Evolutionary conservation across 1,140 invertebrate genomes (phyloP), one percentile per base, ranked within the genome.

Genomic region (Tribolium madens): DNA sequence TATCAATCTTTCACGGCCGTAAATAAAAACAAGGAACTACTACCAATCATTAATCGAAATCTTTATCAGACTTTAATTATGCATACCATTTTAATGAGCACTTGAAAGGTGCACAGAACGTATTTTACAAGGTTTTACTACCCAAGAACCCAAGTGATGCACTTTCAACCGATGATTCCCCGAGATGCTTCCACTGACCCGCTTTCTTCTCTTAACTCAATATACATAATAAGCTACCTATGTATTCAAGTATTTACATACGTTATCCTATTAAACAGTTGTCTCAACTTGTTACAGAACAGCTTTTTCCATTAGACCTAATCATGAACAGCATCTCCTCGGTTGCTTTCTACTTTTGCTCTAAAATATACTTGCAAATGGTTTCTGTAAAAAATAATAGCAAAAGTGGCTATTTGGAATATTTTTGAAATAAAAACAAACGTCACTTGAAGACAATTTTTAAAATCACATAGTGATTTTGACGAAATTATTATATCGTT

Each of bases 41-140:
- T 31, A 60, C 53, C 53, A 14, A 64, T 64, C 57, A 64, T 36
- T 64, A 64, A 64, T 64, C 57, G 57, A n/a, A 33, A n/a, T 60
- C 26, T 60, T 6, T 60, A 26, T 64, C 57, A 26, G 57, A n/a
- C 14, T 21, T 64, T 33, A 64, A 64, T 64, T 33, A 64, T 64
- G 57, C 57, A 64, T 64, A 64, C 31, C 57, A 9, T 17, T 33
- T 64, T 64, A 64, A 64, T 64, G 57, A 12, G 3, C 13, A n/a
- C 52, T 18, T 15, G 50, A 14, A 53, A 1, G 15, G 48, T 21
- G 18, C 18, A 21, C 18, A 21, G 48, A 3, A n/a, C 52, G 52
- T n/a, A 57, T 57, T 57, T 26, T 53, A 9, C n/a, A 53, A 2
- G 14, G 9, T 12, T 17, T 53, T 50, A 50, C 52, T 3, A 9